Percentiles rank a stretch among this genome's conserved stretches.
These are phyloP conservation scores for Schizotus pectinicornis DNA, from an alignment of 2,888 invertebrate genomes.

Conservation along the genomic window DNA sequence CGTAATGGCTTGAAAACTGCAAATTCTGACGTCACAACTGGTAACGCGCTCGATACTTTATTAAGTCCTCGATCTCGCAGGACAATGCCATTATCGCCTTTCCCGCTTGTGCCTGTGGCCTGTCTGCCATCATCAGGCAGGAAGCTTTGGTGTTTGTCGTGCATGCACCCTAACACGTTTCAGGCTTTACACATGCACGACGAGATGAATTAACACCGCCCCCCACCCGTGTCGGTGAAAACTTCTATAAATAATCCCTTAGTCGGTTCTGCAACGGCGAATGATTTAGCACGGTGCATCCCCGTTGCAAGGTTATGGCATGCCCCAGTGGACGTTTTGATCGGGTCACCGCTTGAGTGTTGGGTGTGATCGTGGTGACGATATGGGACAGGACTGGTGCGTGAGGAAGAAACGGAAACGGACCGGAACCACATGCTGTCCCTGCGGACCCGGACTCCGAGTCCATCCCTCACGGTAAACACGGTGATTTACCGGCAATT, in stretches of 20 bases:
- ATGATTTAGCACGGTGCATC: no score
- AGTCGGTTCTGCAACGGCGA: no score
- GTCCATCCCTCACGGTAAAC: constrained; percentile 62
- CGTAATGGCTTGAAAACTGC: background rate
- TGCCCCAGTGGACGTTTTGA: constrained; percentile 18
- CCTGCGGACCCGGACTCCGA: constrained; percentile 65
- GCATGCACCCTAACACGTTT: no score
- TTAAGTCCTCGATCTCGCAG: constrained; percentile 24
- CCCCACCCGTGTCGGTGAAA: no score
- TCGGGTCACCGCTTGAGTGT: constrained; percentile 18
- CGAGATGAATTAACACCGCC: no score
- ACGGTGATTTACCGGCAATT: background rate
- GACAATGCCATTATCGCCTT: constrained; percentile 12
- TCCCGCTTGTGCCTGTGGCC: no score
- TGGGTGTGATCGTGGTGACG: constrained; percentile 34
- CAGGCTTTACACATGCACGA: no score
- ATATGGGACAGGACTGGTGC: constrained; percentile 80
- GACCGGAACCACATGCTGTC: constrained; percentile 66
- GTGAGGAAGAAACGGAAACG: constrained; percentile 74
- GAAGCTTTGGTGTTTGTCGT: no score
- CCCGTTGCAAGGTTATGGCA: no score
- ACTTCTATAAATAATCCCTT: no score
- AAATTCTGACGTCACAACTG: constrained; percentile 32
- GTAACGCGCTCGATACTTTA: constrained; percentile 40
- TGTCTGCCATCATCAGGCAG: no score